These are phyloP conservation scores for Anoplophora glabripennis DNA, from an alignment of 1,140 invertebrate genomes.

Conservation along the genomic window DNA sequence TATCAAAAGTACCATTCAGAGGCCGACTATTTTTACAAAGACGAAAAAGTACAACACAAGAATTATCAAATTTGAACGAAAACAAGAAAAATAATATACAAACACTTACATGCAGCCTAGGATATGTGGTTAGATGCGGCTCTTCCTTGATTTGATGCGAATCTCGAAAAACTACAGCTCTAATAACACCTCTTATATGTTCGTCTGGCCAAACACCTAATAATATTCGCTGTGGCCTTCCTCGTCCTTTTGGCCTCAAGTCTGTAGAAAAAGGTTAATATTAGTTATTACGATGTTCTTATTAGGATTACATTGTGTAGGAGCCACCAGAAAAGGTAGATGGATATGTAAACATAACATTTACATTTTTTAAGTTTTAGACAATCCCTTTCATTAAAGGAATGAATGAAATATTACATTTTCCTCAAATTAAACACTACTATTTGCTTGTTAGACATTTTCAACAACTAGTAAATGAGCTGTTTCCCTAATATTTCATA, in stretches of 20 bases:
- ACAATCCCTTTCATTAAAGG: too few species aligned
- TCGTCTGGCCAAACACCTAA: conserved; percentile 90
- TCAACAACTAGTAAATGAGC: too few species aligned
- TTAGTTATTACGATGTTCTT: not conserved
- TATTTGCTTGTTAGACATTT: too few species aligned
- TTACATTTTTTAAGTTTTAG: too few species aligned
- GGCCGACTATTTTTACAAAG: too few species aligned
- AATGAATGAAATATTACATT: too few species aligned
- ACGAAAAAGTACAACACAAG: not conserved
- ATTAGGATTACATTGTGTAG: too few species aligned
- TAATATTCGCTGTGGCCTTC: conserved; percentile 83
- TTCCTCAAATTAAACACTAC: too few species aligned
- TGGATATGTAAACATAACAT: too few species aligned
- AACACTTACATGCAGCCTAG: conserved; percentile 51
- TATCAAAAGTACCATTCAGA: too few species aligned
- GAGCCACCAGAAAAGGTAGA: too few species aligned
- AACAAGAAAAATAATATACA: conserved; percentile 13
- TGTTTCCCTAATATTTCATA: too few species aligned
- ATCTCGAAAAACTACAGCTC: conserved; percentile 87
- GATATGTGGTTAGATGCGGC: conserved; percentile 55
- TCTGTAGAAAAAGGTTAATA: conserved; percentile 56
- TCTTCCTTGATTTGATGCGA: conserved; percentile 74
- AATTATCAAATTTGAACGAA: not conserved
- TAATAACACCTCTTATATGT: conserved; percentile 84
- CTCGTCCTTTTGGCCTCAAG: conserved; percentile 83